Evolutionary conservation across 2,797 vertebrate species (phyloP), one percentile per base, ranked within the genome.

Genomic region (Champsocephalus gunnari): DNA sequence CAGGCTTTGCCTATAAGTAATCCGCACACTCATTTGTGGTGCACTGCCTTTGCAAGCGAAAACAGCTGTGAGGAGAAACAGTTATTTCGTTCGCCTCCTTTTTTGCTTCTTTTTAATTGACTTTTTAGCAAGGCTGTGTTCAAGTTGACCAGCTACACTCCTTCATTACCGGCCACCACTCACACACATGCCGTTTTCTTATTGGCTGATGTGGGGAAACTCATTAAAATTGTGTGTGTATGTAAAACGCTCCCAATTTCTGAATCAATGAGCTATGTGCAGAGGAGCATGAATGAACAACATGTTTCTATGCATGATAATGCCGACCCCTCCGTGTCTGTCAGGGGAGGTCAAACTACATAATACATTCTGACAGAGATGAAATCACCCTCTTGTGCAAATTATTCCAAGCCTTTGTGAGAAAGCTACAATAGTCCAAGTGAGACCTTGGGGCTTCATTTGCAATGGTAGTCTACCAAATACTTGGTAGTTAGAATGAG

Each of bases 101-200:
- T 63, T 67, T 92, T 93, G 91, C 93, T 92, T 92, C 85, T 79
- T 83, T 92, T 93, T 93, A 93, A 94, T 94, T 93, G 89, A 93
- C 91, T 93, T 94, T 94, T 94, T 93, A 93, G 94, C 89, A 87
- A 93, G 92, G 86, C 83, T 76, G 68, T 81, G 90, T 87, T 92
- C 89, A 87, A 78, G 85, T 80, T 90, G 89, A 89, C 84, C 88
- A 88, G 87, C 87, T 86, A 88, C 80, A 83, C 72, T 53, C 73
- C 73, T 77, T 74, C 50, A 62, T 50, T 78, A 66, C 71, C 45
- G 14, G 16, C 63, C 70, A 66, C 66, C 77, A 34, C 83, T 68
- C 80, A 67, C 85, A 61, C 65, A 66, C 2, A 47, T 12, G 17
- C 66, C 28, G 77, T 53, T 49, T 75, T 77, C 58, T 82, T 68